Percentiles rank a stretch among this genome's conserved stretches.
These are phyloP conservation scores for Daphoenositta chrysoptera DNA, from an alignment of 2,113 vertebrate species.

Conservation along the genomic window DNA sequence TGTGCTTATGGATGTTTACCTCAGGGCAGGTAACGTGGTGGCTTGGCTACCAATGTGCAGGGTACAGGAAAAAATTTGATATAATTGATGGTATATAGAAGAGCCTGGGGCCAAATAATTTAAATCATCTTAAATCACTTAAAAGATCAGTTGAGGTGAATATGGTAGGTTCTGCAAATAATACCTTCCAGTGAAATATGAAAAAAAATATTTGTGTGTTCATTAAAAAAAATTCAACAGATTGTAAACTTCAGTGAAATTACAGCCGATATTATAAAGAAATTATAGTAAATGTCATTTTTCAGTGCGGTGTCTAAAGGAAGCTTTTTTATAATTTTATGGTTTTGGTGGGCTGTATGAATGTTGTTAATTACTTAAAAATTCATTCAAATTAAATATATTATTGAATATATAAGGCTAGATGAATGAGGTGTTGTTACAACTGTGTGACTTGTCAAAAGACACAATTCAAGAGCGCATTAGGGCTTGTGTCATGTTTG, in stretches of 20 bases:
- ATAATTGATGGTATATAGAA: neutral
- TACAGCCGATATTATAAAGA: neutral
- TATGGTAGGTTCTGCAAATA: neutral
- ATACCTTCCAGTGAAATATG: neutral
- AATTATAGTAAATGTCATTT: neutral
- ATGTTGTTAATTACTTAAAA: neutral
- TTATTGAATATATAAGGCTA: neutral
- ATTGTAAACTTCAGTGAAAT: neutral
- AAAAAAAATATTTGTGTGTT: neutral
- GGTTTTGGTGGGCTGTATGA: neutral
- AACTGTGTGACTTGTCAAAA: neutral
- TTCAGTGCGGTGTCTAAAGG: neutral
- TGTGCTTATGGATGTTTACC: neutral
- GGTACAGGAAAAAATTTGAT: neutral
- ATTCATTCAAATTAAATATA: no score
- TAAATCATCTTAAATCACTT: neutral
- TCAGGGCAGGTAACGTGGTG: neutral
- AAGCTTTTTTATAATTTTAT: neutral
- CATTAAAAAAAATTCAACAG: neutral
- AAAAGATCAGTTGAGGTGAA: neutral
- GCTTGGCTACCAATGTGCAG: neutral
- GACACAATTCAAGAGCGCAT: neutral
- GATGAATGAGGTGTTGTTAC: neutral
- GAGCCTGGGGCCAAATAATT: neutral
- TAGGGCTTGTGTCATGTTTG: neutral